Conservation (phyloP, 2,888 invertebrate genomes). For the Endotricha flammealis region DNA sequence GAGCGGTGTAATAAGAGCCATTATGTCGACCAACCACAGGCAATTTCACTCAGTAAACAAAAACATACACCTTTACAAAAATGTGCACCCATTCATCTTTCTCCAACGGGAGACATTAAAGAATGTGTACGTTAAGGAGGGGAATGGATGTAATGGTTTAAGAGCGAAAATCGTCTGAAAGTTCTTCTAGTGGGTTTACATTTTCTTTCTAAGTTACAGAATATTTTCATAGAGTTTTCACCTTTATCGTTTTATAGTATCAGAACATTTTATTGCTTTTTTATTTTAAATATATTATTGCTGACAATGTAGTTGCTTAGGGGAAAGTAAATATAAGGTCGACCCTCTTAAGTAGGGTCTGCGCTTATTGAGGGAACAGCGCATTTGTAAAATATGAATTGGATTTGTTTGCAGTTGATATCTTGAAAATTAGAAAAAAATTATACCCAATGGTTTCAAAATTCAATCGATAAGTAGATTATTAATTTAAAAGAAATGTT, state of each 20-base stretch:
- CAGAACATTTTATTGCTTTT: constrained; percentile 32
- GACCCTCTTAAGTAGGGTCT: constrained; percentile 32
- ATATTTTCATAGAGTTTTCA: constrained; percentile 28
- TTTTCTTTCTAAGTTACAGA: constrained; percentile 24
- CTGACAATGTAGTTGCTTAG: constrained; percentile 46
- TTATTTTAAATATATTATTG: constrained; percentile 52
- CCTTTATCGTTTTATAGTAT: constrained; percentile 24
- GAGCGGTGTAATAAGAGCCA: constrained; percentile 56
- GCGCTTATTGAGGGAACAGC: constrained; percentile 25
- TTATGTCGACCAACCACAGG: constrained; percentile 68
- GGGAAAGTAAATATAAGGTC: constrained; percentile 44
- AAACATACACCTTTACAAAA: constrained; percentile 72
- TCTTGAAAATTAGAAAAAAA: constrained; percentile 5
- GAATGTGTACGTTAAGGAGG: constrained; percentile 71
- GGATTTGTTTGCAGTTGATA: constrained; percentile 1
- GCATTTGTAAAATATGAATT: constrained; percentile 29
- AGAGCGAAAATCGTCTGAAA: constrained; percentile 54
- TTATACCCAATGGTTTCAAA: no score
- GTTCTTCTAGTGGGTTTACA: constrained; percentile 28
- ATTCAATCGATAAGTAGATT: no score
- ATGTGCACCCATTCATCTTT: constrained; percentile 75
- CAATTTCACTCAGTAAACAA: constrained; percentile 64
- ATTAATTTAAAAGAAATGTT: no score
- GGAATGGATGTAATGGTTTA: constrained; percentile 58
- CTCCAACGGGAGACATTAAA: constrained; percentile 71